These are phyloP conservation scores for Eubucco bourcierii DNA, from an alignment of 2,113 vertebrate species.

Conservation along the genomic window DNA sequence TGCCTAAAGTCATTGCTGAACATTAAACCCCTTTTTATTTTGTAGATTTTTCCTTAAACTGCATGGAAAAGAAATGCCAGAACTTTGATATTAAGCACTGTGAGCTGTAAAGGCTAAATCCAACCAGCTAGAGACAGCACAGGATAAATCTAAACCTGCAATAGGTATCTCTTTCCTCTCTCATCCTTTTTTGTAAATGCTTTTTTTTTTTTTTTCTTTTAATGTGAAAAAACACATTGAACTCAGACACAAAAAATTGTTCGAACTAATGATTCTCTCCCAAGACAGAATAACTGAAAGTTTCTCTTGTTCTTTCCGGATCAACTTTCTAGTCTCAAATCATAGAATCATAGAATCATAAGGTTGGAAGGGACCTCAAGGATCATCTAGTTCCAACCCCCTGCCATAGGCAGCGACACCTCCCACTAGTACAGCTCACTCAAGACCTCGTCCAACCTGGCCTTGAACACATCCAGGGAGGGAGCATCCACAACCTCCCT, in stretches of 20 bases:
- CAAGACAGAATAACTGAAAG: background rate
- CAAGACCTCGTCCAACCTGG: too few relatives aligned
- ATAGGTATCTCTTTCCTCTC: background rate
- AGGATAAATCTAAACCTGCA: background rate
- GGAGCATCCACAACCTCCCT: too few relatives aligned
- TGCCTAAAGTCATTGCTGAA: background rate
- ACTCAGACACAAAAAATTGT: background rate
- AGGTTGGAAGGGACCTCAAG: too few relatives aligned
- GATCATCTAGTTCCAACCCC: too few relatives aligned
- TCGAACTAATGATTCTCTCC: background rate
- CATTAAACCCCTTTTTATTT: background rate
- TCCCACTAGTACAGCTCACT: too few relatives aligned
- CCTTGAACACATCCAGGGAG: too few relatives aligned
- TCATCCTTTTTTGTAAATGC: background rate
- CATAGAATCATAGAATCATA: too few relatives aligned
- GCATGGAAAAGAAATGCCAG: background rate
- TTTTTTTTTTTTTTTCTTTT: background rate
- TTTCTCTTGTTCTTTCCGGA: background rate
- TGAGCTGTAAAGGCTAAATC: conserved; percentile 23
- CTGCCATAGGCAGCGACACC: too few relatives aligned
- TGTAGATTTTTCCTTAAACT: background rate
- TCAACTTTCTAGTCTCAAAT: background rate
- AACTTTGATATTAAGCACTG: conserved; percentile 17
- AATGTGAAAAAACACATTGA: background rate
- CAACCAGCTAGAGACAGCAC: background rate